Base-by-base conservation (phyloP, 2,797 vertebrate genomes). In the Sparidentex hasta region DNA sequence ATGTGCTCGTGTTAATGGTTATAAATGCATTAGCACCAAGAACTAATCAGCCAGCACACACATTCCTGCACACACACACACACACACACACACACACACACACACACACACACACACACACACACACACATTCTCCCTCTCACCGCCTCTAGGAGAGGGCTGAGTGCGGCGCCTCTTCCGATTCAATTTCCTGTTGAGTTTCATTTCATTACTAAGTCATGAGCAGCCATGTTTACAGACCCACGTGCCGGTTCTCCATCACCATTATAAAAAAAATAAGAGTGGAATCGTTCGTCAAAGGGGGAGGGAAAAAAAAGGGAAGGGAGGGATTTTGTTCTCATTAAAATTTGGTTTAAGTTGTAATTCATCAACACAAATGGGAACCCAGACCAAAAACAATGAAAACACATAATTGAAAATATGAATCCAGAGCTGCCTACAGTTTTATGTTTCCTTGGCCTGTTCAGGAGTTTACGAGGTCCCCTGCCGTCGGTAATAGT, bases 1-100 rank as follows among this genome's bases (percentile, higher is more conserved):
- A 88, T 63, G 77, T 76, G 83, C 76, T 74, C 44, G 12, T 71
- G 62, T 71, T 85, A 94, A 94, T 92, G 91, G 88, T 94, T 93
- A 92, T 93, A 94, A 93, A 95, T 91, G 87, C 87, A 91, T 92
- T 91, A 92, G 82, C 65, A 76, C 66, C 76, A 52, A 67, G 68
- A 84, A 52, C 67, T 86, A 87, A 90, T 91, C 78, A 84, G 20
- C 33, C 63, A 73, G 23, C 52, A 13, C 68, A 57, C 41, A 63
- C 65, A 75, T 21, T 70, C 33, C 43, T 69, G 57, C 59, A 41
- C 64, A 47, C 63, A 63, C 50, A 3, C 72, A 50, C 80, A 46
- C 71, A 29, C 61, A 46, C 67, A 47, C 59, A 41, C 64, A 47
- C 63, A 65, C 50, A 3, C 55, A 74, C 65, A 50, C 69, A 63